Base-by-base conservation (phyloP, 2,113 vertebrate genomes). In the Tachycineta bicolor region DNA sequence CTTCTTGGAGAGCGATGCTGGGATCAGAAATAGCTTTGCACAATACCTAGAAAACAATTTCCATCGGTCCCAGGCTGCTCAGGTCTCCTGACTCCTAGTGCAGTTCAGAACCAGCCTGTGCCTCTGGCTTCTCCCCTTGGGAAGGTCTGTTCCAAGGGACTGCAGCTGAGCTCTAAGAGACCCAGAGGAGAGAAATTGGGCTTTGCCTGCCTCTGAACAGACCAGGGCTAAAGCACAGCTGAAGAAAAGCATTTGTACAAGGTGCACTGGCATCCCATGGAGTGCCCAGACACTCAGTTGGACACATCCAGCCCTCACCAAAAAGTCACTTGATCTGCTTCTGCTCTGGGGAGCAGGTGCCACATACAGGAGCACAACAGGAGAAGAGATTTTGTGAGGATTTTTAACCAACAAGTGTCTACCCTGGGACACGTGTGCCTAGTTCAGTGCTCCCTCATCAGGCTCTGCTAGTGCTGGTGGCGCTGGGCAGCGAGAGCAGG, bases 11-110 rank as follows among this genome's bases (percentile, higher is more conserved):
- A 68, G 82, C 2, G 4, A 89, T 96, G 94, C 95, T 96, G 95
- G 96, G 90, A 91, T 92, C 92, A 94, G 94, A 95, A 84, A 47
- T 5, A 58, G 90, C 87, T 94, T 90, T 86, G 68, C 60, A 83
- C 55, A 39, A 6, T 5, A 52, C 49, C 70, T 44, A 11, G 71
- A 10, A 46, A 82, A 39, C 0, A 0, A 3, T 67, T 85, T 86
- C 73, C 26, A 3, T 43, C 3, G 2, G 20, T 78, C n/a, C 37
- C 53, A 15, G 44, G 67, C 67, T 64, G 23, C 70, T 64, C 24
- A 13, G 41, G 41, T 74, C 58, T 83, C 31, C 18, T 18, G 44
- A 58, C n/a, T 47, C 41, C 37, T 44, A 13, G 8, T 18, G 13
- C 50, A 82, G 13, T 62, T 49, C 73, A 19, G 58, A 58, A 53